These are phyloP conservation scores for Trachurus trachurus DNA, from an alignment of 2,797 vertebrate genomes.

Conservation along the genomic window DNA sequence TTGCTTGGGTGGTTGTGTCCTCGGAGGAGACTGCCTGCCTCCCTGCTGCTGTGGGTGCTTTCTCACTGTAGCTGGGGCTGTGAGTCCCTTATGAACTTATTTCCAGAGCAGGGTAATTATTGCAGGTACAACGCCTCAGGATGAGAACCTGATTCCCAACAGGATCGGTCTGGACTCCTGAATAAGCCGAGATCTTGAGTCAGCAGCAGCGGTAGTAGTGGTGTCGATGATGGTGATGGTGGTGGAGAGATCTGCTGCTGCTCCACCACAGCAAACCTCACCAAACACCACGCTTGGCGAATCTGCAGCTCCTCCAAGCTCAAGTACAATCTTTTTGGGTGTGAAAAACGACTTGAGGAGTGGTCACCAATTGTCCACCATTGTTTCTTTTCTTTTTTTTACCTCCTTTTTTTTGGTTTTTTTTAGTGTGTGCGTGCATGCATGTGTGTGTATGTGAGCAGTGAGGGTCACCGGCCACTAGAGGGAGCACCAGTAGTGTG, in stretches of 20 bases:
- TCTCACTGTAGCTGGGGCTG: slow-evolving; percentile 60
- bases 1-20: slow-evolving; percentile 46
- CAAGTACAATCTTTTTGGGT: slow-evolving; percentile 1
- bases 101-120: slow-evolving; percentile 80
- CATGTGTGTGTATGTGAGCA: slow-evolving; percentile 40
- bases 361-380: slow-evolving; percentile 10
- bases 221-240: no score
- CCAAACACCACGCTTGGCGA: slow-evolving; percentile 18
- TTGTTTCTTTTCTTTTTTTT: slow-evolving; percentile 28
- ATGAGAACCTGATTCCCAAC: slow-evolving; percentile 73
- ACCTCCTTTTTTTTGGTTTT: neutral
- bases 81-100: slow-evolving; percentile 79
- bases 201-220: slow-evolving; percentile 13
- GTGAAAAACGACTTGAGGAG: slow-evolving; percentile 9
- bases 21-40: slow-evolving; percentile 62
- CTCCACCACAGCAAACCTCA: slow-evolving; percentile 23
- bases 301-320: slow-evolving; percentile 3
- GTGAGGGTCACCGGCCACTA: slow-evolving; percentile 77
- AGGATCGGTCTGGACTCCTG: slow-evolving; percentile 70
- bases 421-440: neutral
- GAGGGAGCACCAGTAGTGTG: slow-evolving; percentile 87
- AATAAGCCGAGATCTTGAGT: slow-evolving; percentile 61
- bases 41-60: slow-evolving; percentile 56
- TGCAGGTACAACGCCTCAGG: slow-evolving; percentile 77
- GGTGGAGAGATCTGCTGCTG: slow-evolving; percentile 32